Percentiles rank a stretch among this genome's conserved stretches.
Evolutionary conservation across 2,113 vertebrate species (phyloP).

Genomic region (Ctenodactylus gundi): DNA sequence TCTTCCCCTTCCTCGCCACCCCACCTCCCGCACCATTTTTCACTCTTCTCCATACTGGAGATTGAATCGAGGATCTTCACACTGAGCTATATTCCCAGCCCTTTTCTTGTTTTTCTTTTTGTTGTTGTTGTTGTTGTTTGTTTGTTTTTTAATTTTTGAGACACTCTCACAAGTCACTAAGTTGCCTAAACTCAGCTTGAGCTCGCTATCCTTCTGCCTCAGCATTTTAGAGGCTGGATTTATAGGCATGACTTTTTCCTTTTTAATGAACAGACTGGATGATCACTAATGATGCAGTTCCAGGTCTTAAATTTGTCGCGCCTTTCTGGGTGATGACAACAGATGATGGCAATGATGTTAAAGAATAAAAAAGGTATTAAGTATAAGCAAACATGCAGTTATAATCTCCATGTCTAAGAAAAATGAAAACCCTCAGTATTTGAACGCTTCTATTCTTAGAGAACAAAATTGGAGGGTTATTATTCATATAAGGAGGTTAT

Average conservation of each 20-base stretch:
- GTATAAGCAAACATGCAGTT: slow-evolving; percentile 3
- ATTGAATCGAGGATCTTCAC: not conserved
- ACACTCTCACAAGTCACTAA: not conserved
- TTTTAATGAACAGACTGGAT: not conserved
- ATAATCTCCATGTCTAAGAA: slow-evolving; percentile 5
- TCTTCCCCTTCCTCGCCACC: not conserved
- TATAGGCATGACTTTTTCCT: not conserved
- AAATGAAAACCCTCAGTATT: not conserved
- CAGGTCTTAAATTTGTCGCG: not conserved
- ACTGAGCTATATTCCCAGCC: not conserved
- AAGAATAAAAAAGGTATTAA: not conserved
- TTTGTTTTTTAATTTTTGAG: not conserved
- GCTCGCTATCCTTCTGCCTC: not conserved
- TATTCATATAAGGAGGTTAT: slow-evolving; percentile 60
- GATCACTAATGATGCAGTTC: not conserved
- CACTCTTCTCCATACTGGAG: not conserved
- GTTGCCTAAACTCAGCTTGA: not conserved
- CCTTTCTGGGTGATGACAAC: not conserved
- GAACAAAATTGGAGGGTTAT: slow-evolving; percentile 51
- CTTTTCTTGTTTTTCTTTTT: too few species aligned
- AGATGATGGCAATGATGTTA: not conserved
- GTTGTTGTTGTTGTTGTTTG: too few species aligned
- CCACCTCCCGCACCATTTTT: not conserved
- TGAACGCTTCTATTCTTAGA: slow-evolving; percentile 40
- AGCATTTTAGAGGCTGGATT: not conserved